phyloP scores from a whole-genome alignment of 2,888 invertebrate species.

The Margaritifera margaritifera region DNA sequence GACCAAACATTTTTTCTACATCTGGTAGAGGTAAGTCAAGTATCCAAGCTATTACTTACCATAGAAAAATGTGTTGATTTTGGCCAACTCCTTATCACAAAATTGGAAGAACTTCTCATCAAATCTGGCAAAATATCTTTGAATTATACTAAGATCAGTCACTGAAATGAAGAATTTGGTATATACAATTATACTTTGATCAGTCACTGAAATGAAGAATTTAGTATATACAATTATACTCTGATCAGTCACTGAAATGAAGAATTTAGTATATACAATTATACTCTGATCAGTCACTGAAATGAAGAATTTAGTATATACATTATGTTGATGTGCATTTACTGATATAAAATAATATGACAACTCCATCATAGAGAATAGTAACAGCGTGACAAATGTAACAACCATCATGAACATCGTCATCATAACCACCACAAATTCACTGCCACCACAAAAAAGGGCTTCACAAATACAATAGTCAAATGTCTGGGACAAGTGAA shows the following conservation, averaged over 20 bases:
- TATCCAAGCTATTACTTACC: constrained; percentile 77
- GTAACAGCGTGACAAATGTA: no score
- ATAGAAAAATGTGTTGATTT: constrained; percentile 97
- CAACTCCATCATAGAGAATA: no score
- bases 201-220: constrained; percentile 78
- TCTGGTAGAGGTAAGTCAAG: background rate
- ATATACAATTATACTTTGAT: constrained; percentile 87
- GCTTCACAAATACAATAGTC: no score
- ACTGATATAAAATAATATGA: no score
- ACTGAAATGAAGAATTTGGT: constrained; percentile 72
- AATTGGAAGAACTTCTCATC: constrained; percentile 96
- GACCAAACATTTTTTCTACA: background rate
- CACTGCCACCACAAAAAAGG: no score
- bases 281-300: constrained; percentile 88
- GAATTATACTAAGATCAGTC: constrained; percentile 89
- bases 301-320: constrained; percentile 33
- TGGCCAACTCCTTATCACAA: constrained; percentile 94
- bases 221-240: constrained; percentile 81
- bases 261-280: constrained; percentile 73
- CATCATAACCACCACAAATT: no score
- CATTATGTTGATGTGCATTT: no score
- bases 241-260: constrained; percentile 82
- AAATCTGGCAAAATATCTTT: constrained; percentile 91
- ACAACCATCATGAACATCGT: no score
- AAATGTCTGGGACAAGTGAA: no score